These are phyloP conservation scores for Corythoichthys haematopterus DNA, from an alignment of 2,113 vertebrate genomes.

Conservation along the genomic window DNA sequence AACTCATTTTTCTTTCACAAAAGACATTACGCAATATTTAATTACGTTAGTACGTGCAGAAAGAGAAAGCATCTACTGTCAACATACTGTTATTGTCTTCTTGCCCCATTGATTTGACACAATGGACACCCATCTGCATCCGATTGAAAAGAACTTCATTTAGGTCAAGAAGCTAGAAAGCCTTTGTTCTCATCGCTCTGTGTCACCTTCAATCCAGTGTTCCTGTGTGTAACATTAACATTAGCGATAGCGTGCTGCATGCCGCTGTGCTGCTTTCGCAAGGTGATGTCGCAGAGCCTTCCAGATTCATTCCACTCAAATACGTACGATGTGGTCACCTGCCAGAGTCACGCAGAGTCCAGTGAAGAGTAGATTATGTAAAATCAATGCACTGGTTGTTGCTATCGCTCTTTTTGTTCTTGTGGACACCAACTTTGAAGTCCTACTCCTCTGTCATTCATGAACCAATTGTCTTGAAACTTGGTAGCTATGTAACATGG, in stretches of 20 bases:
- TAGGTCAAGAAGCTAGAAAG: slow-evolving; percentile 32
- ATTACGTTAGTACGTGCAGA: no score
- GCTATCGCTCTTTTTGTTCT: no score
- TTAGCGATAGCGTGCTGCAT: slow-evolving; percentile 5
- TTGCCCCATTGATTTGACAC: not conserved
- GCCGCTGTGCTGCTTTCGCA: slow-evolving; percentile 18
- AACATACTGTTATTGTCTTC: not conserved
- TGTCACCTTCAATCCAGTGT: slow-evolving; percentile 33
- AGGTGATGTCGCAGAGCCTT: slow-evolving; percentile 29
- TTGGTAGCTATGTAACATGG: no score
- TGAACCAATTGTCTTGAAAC: no score
- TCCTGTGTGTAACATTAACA: slow-evolving; percentile 26
- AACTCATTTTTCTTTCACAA: no score
- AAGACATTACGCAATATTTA: no score
- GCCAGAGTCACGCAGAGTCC: not conserved
- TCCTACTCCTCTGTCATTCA: no score
- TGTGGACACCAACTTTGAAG: no score
- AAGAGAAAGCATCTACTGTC: not conserved
- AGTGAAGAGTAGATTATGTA: no score
- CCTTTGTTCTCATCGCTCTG: slow-evolving; percentile 13
- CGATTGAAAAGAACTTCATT: slow-evolving; percentile 28
- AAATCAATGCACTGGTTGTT: no score
- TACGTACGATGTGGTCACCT: slow-evolving; percentile 6
- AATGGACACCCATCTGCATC: not conserved
- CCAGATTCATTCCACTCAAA: slow-evolving; percentile 39